Evolutionary conservation across 2,888 invertebrate species (phyloP).

Genomic region (Crossocerus cetratus): DNA sequence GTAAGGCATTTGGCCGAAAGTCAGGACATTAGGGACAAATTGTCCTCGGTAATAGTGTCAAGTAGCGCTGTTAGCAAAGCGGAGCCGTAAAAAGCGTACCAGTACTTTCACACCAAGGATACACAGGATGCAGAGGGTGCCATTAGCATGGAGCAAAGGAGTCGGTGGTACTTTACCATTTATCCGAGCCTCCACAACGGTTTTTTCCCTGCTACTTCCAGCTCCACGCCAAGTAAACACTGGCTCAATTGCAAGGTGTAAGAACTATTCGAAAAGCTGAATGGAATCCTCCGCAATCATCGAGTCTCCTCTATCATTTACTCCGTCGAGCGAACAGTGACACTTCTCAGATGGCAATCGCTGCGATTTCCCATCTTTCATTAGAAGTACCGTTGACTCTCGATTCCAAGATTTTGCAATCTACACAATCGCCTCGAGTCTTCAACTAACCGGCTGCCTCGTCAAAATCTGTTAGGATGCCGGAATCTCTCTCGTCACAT

Average conservation of each 20-base stretch:
- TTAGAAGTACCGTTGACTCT: conserved; percentile 29
- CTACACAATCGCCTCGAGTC: conserved; percentile 53
- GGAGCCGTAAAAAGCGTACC: conserved; percentile 44
- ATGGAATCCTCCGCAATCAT: conserved; percentile 27
- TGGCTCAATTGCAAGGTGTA: conserved; percentile 33
- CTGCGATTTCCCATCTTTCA: conserved; percentile 1
- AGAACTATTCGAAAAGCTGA: conserved; percentile 42
- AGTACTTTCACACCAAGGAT: conserved; percentile 59
- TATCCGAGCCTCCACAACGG: conserved; percentile 59
- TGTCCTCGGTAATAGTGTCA: conserved; percentile 60
- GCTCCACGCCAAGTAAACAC: conserved; percentile 56
- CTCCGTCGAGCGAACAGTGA: not conserved
- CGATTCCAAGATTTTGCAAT: conserved; percentile 45
- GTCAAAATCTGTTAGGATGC: conserved; percentile 17
- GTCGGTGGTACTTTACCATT: conserved; percentile 70
- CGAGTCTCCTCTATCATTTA: not conserved
- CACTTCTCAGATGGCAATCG: not conserved
- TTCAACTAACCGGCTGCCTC: conserved; percentile 25
- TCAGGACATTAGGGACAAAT: conserved; percentile 39
- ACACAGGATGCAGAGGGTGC: conserved; percentile 69
- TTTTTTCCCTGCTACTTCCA: conserved; percentile 55
- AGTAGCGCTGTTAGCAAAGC: conserved; percentile 53
- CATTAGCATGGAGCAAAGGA: conserved; percentile 69
- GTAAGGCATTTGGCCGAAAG: no score
- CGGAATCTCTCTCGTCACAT: conserved; percentile 29